Evolutionary conservation across 2,888 invertebrate genomes (phyloP).

Genomic region (Gnatocerus cornutus): DNA sequence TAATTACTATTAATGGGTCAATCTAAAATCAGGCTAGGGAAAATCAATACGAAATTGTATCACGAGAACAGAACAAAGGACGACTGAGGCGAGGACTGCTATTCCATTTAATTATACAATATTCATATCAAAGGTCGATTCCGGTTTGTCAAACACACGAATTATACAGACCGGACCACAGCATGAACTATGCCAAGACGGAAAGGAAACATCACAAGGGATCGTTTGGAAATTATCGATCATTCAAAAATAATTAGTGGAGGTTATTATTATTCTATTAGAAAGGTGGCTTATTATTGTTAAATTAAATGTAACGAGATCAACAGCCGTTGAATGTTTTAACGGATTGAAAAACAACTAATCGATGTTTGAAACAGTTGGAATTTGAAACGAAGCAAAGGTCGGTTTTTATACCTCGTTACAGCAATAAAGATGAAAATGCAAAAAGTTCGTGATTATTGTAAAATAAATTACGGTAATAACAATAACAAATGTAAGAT

Average conservation of each 20-base stretch:
- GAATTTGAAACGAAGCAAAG: too few relatives aligned
- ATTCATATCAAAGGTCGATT: constrained; percentile 47
- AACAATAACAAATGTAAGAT: too few relatives aligned
- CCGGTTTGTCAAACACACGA: constrained; percentile 38
- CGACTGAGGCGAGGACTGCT: constrained; percentile 32
- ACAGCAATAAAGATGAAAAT: too few relatives aligned
- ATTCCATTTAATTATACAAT: constrained; percentile 45
- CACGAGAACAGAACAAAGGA: constrained; percentile 31
- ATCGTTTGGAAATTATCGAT: not conserved
- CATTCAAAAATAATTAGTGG: not conserved
- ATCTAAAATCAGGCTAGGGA: constrained; percentile 32
- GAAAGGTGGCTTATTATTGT: not conserved
- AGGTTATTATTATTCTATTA: not conserved
- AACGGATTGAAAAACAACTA: not conserved
- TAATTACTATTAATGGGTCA: constrained; percentile 33
- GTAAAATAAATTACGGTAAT: too few relatives aligned
- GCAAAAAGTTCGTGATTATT: too few relatives aligned
- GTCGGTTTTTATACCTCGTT: too few relatives aligned
- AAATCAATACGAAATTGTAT: constrained; percentile 28
- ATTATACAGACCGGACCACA: constrained; percentile 1
- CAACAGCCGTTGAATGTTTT: too few relatives aligned
- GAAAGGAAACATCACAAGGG: not conserved
- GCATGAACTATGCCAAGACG: not conserved
- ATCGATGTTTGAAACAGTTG: too few relatives aligned
- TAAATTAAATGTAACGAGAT: not conserved